Conservation (phyloP, 2,797 vertebrate species). For the Rhinella marina region DNA sequence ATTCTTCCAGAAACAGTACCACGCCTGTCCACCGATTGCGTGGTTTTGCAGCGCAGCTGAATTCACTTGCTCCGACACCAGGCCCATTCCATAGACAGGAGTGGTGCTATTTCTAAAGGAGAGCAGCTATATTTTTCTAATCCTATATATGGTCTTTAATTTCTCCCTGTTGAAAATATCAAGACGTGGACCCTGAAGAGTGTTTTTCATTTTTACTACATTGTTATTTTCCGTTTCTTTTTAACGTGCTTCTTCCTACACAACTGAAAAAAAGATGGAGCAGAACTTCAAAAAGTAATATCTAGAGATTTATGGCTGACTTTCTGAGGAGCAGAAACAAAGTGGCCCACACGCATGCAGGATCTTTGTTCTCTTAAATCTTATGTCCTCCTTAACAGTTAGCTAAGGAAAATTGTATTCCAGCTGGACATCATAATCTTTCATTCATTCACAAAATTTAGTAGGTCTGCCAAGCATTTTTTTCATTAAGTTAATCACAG, state of each 20-base stretch:
- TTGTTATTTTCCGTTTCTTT: neutral
- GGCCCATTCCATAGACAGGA: too few species aligned
- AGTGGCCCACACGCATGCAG: conserved; percentile 15
- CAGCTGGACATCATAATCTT: neutral
- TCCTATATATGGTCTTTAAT: neutral
- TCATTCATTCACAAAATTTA: neutral
- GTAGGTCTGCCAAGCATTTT: neutral
- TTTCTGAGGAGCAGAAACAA: neutral
- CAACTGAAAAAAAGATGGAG: neutral
- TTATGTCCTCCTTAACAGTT: neutral
- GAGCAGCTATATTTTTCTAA: neutral
- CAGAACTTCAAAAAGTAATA: neutral
- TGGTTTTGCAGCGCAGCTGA: neutral
- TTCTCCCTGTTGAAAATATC: neutral
- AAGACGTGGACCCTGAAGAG: neutral
- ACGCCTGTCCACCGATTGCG: too few species aligned
- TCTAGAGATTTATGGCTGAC: neutral
- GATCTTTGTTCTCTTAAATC: neutral
- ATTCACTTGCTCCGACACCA: too few species aligned
- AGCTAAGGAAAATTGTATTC: neutral
- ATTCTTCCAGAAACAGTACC: too few species aligned
- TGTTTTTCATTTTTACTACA: neutral
- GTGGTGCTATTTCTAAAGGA: neutral
- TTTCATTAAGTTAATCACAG: neutral
- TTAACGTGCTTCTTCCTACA: neutral